Conservation (phyloP, 1,140 invertebrate species). For the Tribolium castaneum region DNA sequence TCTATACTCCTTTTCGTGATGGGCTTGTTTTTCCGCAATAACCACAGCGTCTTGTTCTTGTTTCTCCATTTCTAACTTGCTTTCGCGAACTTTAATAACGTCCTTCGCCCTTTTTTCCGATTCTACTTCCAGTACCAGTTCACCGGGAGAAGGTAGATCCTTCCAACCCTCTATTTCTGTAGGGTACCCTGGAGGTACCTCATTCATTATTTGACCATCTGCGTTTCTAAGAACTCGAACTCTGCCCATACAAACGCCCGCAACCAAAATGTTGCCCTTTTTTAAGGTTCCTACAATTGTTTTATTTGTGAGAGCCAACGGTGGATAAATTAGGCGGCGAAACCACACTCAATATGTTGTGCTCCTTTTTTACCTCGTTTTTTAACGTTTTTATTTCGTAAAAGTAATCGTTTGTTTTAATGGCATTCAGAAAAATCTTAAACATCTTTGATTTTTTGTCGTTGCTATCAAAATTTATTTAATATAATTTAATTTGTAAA, state of each 20-base stretch:
- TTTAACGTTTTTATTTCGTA: too few relatives aligned
- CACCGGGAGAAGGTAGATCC: constrained; percentile 87
- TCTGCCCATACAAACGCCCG: constrained; percentile 85
- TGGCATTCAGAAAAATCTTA: too few relatives aligned
- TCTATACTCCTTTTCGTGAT: constrained; percentile 78
- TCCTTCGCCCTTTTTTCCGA: constrained; percentile 71
- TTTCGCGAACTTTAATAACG: constrained; percentile 75
- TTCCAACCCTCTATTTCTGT: constrained; percentile 92
- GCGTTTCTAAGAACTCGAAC: constrained; percentile 89
- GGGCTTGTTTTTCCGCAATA: constrained; percentile 75
- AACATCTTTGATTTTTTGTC: too few relatives aligned
- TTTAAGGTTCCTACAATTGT: constrained; percentile 75
- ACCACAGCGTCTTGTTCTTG: constrained; percentile 70
- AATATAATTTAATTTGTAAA: too few relatives aligned
- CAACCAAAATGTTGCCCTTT: constrained; percentile 84
- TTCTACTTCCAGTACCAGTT: constrained; percentile 84
- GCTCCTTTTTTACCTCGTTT: too few relatives aligned
- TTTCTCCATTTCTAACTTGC: constrained; percentile 71
- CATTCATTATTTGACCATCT: constrained; percentile 72
- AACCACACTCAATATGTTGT: too few relatives aligned
- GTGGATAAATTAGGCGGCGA: too few relatives aligned
- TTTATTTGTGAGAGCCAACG: neutral
- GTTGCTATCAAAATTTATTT: too few relatives aligned
- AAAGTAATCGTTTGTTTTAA: too few relatives aligned
- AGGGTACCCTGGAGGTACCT: constrained; percentile 83